Evolutionary conservation across 2,113 vertebrate genomes (phyloP), one percentile per base, ranked within the genome.

Genomic region (Apus apus): DNA sequence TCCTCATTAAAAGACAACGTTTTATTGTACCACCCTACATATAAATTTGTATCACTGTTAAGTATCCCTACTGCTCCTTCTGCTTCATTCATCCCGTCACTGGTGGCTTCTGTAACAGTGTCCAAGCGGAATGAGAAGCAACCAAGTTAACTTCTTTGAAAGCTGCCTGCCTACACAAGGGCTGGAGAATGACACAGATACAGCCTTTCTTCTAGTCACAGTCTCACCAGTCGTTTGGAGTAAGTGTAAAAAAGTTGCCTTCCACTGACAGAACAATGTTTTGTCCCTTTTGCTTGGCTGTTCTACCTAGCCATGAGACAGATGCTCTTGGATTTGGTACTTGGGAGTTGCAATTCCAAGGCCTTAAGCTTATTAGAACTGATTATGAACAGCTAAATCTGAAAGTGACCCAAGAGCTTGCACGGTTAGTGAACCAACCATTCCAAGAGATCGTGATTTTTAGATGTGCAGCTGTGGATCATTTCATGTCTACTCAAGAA

Each of bases 301-400:
- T 38, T 48, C 27, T 46, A 36, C 23, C n/a, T 3, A 32, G 4
- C 26, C 30, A 20, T 1, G 9, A 66, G 34, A 46, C 10, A 17
- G 30, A 45, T 9, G 12, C 8, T 74, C 68, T 46, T 26, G 45
- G 20, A 70, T 87, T 75, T 58, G 66, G 25, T 72, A 45, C 61
- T 56, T 0, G 8, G 8, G 20, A 84, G 30, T 0, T 74, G 38
- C 30, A 67, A 61, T 9, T 22, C 17, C 5, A 2, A 91, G 8
- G 27, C 6, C 1, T n/a, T 60, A 70, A 92, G 30, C 5, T 0
- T 40, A 75, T 57, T 34, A 40, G 27, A 81, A 56, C 64, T 6
- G 0, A 74, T 78, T 45, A 64, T 26, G 61, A 75, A 72, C 46
- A 66, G 82, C 38, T 51, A 53, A 32, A 94, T 6, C 54, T 68